Conservation (phyloP, 1,140 invertebrate genomes). For the Papilio aristodemus region DNA sequence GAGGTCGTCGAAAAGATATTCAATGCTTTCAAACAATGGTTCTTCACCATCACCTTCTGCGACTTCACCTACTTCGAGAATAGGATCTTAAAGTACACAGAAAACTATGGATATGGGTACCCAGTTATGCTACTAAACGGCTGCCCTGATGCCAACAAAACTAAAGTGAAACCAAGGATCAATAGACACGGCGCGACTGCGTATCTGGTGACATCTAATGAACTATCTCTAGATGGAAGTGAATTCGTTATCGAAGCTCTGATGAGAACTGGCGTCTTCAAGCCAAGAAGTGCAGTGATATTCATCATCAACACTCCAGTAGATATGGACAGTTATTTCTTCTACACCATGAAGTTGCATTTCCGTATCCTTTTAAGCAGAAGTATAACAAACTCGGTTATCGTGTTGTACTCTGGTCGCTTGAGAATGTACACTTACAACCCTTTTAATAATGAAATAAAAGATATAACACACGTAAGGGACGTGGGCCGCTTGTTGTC, state of each 20-base stretch:
- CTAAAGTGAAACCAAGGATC: conserved; percentile 60
- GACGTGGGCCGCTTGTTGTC: conserved; percentile 51
- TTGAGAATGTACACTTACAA: conserved; percentile 67
- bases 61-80: conserved; percentile 75
- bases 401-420: conserved; percentile 54
- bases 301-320: conserved; percentile 66
- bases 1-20: conserved; percentile 70
- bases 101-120: conserved; percentile 62
- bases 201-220: conserved; percentile 64
- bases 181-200: conserved; percentile 66
- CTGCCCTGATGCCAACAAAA: conserved; percentile 57
- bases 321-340: conserved; percentile 59
- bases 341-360: conserved; percentile 57
- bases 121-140: conserved; percentile 67
- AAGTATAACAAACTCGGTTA: conserved; percentile 65
- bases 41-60: conserved; percentile 70
- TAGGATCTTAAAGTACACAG: conserved; percentile 68
- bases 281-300: conserved; percentile 68
- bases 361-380: conserved; percentile 65
- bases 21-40: conserved; percentile 70
- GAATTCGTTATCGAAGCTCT: conserved; percentile 61
- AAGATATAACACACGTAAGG: conserved; percentile 58
- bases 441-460: conserved; percentile 59
- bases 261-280: conserved; percentile 64
- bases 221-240: conserved; percentile 55